Base-by-base conservation (phyloP, 2,113 vertebrate genomes). In the Alectura lathami region DNA sequence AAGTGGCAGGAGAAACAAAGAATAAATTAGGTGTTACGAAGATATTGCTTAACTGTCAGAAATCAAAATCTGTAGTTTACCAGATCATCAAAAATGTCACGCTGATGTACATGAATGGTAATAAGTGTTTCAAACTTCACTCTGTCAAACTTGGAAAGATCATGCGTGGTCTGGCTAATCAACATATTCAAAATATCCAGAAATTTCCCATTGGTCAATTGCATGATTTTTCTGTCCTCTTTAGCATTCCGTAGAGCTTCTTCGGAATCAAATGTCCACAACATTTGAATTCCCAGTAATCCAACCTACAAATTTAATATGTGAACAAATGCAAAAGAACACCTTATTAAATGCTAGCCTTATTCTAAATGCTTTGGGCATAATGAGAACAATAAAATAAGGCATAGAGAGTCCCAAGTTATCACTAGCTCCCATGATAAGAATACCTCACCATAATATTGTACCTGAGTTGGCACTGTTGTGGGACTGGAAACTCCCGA, bases 41-140 rank as follows among this genome's bases (percentile, higher is more conserved):
- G 17, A 69, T 47, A 22, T 32, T 45, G n/a, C 6, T 84, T 74
- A 72, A 29, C n/a, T 79, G 3, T 66, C 32, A 94, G 27, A 84
- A 94, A 87, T 60, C 3, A 87, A 86, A 82, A 78, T 47, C 13
- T 63, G 32, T 85, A 96, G 91, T 93, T 97, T 97, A 99, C 99
- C 98, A 99, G 97, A 78, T 99, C 98, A 94, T 99, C 98, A 63
- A 99, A 99, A 94, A 99, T 99, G 95, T 99, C 99, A 90, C 97
- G 98, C 96, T 99, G 99, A 96, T 99, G 99, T 66, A 99, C 99
- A 36, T 99, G 99, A 95, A 99, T 99, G 80, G 99, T 99, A 96
- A 99, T 98, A 29, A 99, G 98, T 0, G 98, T 98, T 97, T 99
- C 99, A 87, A 98, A 99, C 94, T 99, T 98, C 68, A 98, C 98